phyloP scores from a whole-genome alignment of 2,888 invertebrate genomes.

The Spodoptera exigua region DNA sequence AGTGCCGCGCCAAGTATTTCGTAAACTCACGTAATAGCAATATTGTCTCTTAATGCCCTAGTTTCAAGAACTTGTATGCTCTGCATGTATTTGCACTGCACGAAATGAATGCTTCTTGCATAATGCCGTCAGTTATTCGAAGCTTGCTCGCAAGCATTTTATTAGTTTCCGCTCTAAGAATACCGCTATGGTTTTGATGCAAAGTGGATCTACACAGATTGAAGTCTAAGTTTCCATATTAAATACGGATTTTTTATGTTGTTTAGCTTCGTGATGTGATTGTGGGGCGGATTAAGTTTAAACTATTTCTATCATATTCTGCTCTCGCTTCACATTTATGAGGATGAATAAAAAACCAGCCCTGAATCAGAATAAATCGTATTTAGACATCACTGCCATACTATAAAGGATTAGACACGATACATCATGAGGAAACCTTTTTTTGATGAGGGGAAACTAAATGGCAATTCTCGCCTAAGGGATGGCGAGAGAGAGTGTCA shows the following conservation, averaged over 20 bases:
- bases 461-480: too few species aligned
- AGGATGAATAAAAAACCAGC: too few species aligned
- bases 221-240: not conserved
- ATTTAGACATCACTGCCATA: too few species aligned
- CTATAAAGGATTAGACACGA: too few species aligned
- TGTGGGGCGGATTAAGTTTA: too few species aligned
- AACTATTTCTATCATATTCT: too few species aligned
- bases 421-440: too few species aligned
- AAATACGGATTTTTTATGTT: not conserved
- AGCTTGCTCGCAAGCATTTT: constrained; percentile 27
- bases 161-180: constrained; percentile 35
- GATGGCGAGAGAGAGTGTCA: too few species aligned
- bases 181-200: constrained; percentile 15
- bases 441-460: too few species aligned
- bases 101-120: constrained; percentile 37
- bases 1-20: not conserved
- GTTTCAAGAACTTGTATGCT: constrained; percentile 18
- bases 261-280: too few species aligned
- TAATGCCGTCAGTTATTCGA: constrained; percentile 13
- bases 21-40: constrained; percentile 1
- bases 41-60: constrained; percentile 1
- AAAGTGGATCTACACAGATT: not conserved
- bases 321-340: too few species aligned
- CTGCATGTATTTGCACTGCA: constrained; percentile 15
- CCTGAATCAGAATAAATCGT: too few species aligned